Conservation (phyloP, 2,797 vertebrate genomes). For the Siniperca undulata region DNA sequence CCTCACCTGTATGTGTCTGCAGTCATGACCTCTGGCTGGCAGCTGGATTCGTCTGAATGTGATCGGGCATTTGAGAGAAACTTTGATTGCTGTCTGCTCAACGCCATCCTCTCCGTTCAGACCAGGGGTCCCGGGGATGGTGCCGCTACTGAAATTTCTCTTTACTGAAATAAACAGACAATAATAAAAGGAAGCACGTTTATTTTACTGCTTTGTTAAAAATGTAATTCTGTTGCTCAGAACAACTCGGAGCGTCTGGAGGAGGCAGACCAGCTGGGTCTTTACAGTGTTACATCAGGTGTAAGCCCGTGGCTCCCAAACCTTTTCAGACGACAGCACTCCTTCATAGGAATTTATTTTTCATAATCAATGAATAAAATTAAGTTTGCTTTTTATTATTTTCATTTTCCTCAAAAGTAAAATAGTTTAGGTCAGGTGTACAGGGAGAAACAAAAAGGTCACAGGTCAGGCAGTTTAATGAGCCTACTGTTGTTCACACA, state of each 20-base stretch:
- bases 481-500: too few species aligned
- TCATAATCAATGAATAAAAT: background rate
- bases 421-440: too few species aligned
- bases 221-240: background rate
- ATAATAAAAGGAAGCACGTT: background rate
- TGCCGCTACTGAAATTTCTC: slow-evolving; percentile 95
- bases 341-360: background rate
- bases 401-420: too few species aligned
- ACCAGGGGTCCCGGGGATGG: slow-evolving; percentile 93
- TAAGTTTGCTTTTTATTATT: background rate
- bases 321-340: background rate
- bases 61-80: slow-evolving; percentile 97
- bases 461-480: too few species aligned
- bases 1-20: slow-evolving; percentile 91
- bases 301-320: background rate
- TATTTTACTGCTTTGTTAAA: background rate
- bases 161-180: slow-evolving; percentile 86
- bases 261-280: background rate
- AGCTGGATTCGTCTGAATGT: slow-evolving; percentile 97
- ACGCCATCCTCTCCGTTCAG: slow-evolving; percentile 96
- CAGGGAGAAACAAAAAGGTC: background rate
- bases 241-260: background rate
- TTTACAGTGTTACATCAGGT: background rate
- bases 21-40: slow-evolving; percentile 94
- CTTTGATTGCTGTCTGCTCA: slow-evolving; percentile 97